Base-by-base conservation (phyloP, 1,140 invertebrate genomes). In the Schmidtea mediterranea region DNA sequence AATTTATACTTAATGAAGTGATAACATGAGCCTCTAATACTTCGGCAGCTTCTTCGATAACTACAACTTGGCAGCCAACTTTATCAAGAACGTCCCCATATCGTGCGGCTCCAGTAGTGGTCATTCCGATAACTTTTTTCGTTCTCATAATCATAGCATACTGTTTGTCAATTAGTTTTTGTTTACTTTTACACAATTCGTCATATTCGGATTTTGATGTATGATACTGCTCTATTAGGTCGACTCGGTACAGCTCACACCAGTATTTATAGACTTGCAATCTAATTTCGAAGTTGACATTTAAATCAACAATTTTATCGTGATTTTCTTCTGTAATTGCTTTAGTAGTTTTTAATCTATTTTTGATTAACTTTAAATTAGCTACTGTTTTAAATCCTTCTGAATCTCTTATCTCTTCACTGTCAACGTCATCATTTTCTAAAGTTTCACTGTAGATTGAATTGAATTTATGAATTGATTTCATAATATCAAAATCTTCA, bases 1-100 rank as follows among this genome's bases (percentile, higher is more conserved):
- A 78, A 39, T 69, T 54, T 26, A 68, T 59, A n/a, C 75, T 76
- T 9, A 86, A 52, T 13, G 58, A 55, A 22, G 59, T 59, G 1
- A 62, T 55, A 18, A 64, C 55, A 48, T 64, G 62, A 5, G 58
- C 55, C 41, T 63, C 61, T n/a, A 63, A 52, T n/a, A 63, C 59
- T 51, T 62, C 61, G n/a, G 62, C 62, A 19, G 62, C 62, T 48
- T 65, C 62, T 52, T 65, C 62, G 1, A 63, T 57, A 36, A 65
- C 57, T 0, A 62, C 53, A 19, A 64, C 57, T 22, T 36, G 49
- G 15, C 60, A 59, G 12, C 54, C 46, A 9, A 63, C 43, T 15
- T 56, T 49, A 48, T 52, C 51, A 2, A 63, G 40, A 15, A 58
- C 19, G n/a, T 36, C 32, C 16, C 55, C 52, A 46, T 59, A 54